Base-by-base conservation (phyloP, 1,140 invertebrate species). In the Rhopalosiphum maidis region DNA sequence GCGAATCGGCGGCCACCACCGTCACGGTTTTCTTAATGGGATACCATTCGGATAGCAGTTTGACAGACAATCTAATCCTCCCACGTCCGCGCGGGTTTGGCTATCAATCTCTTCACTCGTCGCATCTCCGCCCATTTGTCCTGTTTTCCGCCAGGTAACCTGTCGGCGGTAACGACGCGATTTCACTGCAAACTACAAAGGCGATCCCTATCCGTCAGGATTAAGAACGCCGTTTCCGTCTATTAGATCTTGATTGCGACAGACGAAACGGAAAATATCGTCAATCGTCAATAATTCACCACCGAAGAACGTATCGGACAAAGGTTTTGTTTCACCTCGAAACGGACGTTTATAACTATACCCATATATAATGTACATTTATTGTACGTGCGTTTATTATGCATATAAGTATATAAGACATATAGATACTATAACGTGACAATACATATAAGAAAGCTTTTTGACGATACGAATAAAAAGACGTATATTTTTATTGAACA, bases 121-220 rank as follows among this genome's bases (percentile, higher is more conserved):
- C 11, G 60, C n/a, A 35, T n/a, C 60, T 77, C 30, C 60, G 15
- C 60, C 60, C 4, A 77, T 77, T 77, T 35, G 60, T 77, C 60
- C 60, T 18, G 60, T 77, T n/a, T 77, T 77, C 15, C 30, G 15
- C 21, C n/a, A 77, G 60, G 60, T n/a, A 77, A 35, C 60, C 60
- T n/a, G 60, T n/a, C 60, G 30, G 18, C n/a, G 15, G 30, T 77
- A 77, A 77, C 60, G 60, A 77, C 30, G 60, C 60, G 60, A 77
- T 77, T 77, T 77, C 60, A 77, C 60, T 77, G n/a, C 60, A n/a
- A 77, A 77, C 60, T 77, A 77, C 60, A 77, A n/a, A 77, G n/a
- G 60, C 60, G 60, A 77, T 77, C 60, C 30, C 60, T 77, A 77
- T 77, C 60, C 60, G 15, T n/a, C 60, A 77, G n/a, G n/a, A 77